Percentiles rank a stretch among this genome's conserved stretches.
phyloP scores from a whole-genome alignment of 1,140 invertebrate genomes.

The Pissodes strobi region DNA sequence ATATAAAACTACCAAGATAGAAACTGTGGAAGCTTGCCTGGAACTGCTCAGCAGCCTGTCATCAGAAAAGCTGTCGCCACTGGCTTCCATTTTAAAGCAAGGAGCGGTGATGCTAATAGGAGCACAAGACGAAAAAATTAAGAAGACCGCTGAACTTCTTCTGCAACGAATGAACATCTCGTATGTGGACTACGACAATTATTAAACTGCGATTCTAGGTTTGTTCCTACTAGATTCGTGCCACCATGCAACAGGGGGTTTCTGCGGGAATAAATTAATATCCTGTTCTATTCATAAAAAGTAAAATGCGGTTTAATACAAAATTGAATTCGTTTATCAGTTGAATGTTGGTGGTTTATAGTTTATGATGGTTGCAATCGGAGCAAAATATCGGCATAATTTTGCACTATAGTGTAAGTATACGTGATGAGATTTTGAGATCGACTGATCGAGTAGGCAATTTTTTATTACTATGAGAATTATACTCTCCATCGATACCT shows the following conservation, averaged over 20 bases:
- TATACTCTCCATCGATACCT: no score
- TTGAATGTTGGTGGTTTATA: no score
- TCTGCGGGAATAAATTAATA: no score
- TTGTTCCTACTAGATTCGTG: background rate
- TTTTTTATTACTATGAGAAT: no score
- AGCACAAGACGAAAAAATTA: constrained; percentile 55
- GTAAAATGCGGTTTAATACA: no score
- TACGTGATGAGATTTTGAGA: no score
- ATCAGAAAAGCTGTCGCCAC: constrained; percentile 59
- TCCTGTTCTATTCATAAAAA: no score
- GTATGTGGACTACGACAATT: constrained; percentile 49
- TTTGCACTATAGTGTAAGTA: no score
- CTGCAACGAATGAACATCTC: constrained; percentile 55
- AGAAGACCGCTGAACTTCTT: constrained; percentile 58
- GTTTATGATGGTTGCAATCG: no score
- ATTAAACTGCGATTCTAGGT: constrained; percentile 19
- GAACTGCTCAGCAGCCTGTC: constrained; percentile 62
- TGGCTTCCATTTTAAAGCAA: constrained; percentile 59
- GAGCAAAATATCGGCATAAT: no score
- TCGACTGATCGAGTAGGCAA: no score
- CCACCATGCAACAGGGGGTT: background rate
- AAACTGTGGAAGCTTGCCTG: constrained; percentile 64
- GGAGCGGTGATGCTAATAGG: constrained; percentile 60
- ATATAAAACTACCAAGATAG: constrained; percentile 61
- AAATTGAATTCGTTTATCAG: no score